Base-by-base conservation (phyloP, 2,888 invertebrate genomes). In the Acrobasis consociella region DNA sequence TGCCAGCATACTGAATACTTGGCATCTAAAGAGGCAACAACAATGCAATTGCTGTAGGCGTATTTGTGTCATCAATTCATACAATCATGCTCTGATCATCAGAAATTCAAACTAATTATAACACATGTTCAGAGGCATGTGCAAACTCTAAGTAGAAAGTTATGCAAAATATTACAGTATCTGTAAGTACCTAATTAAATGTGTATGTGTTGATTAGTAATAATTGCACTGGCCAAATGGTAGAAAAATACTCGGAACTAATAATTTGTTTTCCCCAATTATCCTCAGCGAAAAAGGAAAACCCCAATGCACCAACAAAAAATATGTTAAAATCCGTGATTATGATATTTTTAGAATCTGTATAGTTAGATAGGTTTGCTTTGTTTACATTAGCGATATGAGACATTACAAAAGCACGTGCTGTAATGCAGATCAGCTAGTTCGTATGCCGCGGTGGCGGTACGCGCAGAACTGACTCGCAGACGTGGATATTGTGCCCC, bases 341-440 rank as follows among this genome's bases (percentile, higher is more conserved):
- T n/a, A n/a, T n/a, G n/a, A n/a, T 51, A 51, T 11, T 46, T 51
- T 51, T 51, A 17, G 51, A 51, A 51, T 52, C 8, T 11, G 5
- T 37, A 31, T 31, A 13, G 22, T 51, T 17, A 50, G 17, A 52
- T 31, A 42, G 64, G 49, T 58, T 60, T 15, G 58, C 55, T 58
- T 60, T 84, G 74, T 85, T 86, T 80, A 76, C 72, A 67, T 69
- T 75, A 71, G 74, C 76, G 81, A 82, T 80, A 72, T 73, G 71
- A 72, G 76, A 75, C 75, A 76, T 76, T 82, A 85, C 81, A 86
- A 46, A 87, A 86, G 80, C 84, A 84, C 82, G 84, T 84, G 87
- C 73, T 74, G 65, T 77, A 69, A 71, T 81, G 77, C 78, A 72
- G 71, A 72, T 67, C 66, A 73, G 73, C 83, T 81, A 86, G 86